A percentile compares a stretch with the other conserved stretches of the same genome.
Evolutionary conservation across 2,888 invertebrate genomes (phyloP).

Genomic region (Molorchus minor): DNA sequence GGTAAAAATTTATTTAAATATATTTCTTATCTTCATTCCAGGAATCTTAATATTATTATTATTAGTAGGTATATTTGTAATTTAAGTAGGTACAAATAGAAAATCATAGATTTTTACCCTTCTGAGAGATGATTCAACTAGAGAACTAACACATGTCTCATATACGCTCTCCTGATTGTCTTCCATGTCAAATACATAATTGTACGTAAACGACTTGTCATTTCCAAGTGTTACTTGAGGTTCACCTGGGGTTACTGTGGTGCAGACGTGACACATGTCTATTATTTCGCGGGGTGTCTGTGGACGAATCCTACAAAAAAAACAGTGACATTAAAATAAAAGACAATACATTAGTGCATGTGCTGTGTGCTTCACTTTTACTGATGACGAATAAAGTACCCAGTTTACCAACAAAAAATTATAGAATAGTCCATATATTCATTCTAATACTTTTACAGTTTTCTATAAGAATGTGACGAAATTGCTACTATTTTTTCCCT

Average conservation of each 20-base stretch:
- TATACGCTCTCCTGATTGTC: conserved; percentile 82
- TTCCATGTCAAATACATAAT: conserved; percentile 90
- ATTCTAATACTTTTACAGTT: no score
- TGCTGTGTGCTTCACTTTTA: conserved; percentile 16
- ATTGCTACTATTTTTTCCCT: no score
- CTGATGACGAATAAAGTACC: background rate
- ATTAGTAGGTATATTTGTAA: background rate
- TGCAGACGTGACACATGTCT: conserved; percentile 94
- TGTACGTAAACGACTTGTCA: conserved; percentile 96
- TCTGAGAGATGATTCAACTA: conserved; percentile 92
- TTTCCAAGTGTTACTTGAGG: conserved; percentile 92
- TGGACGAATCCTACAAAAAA: conserved; percentile 83
- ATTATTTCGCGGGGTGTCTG: conserved; percentile 92
- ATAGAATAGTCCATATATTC: no score
- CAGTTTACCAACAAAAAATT: no score
- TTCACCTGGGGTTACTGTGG: conserved; percentile 86
- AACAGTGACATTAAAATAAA: background rate
- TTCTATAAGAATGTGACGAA: no score
- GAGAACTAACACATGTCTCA: conserved; percentile 80
- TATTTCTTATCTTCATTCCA: no score
- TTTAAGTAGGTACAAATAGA: background rate
- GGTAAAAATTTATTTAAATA: no score
- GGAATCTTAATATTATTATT: background rate
- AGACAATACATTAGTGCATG: conserved; percentile 7
- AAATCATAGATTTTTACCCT: background rate